Evolutionary conservation across 30 jellyfish, hydroid and myxozoan genomes (phyloP).

Genomic region (Aurelia coerulea): DNA sequence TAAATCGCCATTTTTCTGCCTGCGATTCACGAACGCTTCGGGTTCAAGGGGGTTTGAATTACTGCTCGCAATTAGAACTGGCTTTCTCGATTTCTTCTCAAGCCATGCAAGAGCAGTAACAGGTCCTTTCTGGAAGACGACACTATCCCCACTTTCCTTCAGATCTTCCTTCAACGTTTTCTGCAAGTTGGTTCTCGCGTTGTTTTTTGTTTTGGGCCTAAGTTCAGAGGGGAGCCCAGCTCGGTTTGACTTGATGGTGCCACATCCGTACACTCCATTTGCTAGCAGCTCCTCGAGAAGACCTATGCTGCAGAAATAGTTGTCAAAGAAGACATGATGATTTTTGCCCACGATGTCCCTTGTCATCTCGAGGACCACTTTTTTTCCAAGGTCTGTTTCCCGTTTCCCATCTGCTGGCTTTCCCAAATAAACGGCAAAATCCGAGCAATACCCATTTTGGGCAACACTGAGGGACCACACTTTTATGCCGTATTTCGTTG

Average conservation of each 20-base stretch:
- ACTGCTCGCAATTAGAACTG: constrained; percentile 70
- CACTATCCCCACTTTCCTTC: constrained; percentile 28
- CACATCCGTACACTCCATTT: constrained; percentile 21
- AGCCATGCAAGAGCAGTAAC: constrained; percentile 48
- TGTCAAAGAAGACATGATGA: constrained; percentile 68
- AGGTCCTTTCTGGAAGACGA: constrained; percentile 38
- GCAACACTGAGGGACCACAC: constrained; percentile 73
- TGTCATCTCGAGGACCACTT: constrained; percentile 48
- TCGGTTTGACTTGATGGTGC: constrained; percentile 41
- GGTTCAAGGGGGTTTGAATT: constrained; percentile 16
- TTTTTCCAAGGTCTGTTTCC: constrained; percentile 56
- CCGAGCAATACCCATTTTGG: constrained; percentile 67
- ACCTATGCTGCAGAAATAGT: constrained; percentile 39
- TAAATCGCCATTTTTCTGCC: constrained; percentile 55
- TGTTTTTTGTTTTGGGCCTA: too few relatives aligned
- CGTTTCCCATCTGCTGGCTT: constrained; percentile 26
- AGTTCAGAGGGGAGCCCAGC: constrained; percentile 24
- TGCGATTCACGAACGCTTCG: constrained; percentile 18
- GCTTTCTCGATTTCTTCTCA: constrained; percentile 15
- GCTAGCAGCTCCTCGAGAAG: constrained; percentile 62
- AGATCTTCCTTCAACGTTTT: constrained; percentile 10
- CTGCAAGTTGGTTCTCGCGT: background rate
- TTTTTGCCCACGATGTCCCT: constrained; percentile 51
- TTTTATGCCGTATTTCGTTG: constrained; percentile 78
- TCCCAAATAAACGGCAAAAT: constrained; percentile 73